Conservation (phyloP, 2,113 vertebrate genomes). For the Gallinago undulata region DNA sequence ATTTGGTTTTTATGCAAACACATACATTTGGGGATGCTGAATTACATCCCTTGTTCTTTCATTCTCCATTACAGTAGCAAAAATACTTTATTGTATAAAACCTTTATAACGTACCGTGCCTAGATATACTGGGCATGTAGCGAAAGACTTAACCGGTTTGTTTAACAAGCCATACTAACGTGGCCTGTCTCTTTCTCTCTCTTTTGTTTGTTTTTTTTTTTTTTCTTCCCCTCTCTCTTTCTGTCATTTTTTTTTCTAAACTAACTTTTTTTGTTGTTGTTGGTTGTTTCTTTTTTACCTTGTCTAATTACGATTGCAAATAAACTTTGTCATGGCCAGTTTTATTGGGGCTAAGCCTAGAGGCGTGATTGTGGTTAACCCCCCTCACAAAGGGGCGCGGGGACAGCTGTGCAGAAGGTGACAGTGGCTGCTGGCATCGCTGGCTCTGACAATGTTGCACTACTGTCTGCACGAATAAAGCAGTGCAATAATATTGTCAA, state of each 20-base stretch:
- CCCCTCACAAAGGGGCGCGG: constrained; percentile 59
- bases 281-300: neutral
- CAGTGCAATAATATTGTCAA: constrained; percentile 99
- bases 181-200: neutral
- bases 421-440: constrained; percentile 82
- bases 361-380: constrained; percentile 49
- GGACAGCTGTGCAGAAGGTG: constrained; percentile 62
- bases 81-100: constrained; percentile 51
- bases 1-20: neutral
- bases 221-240: neutral
- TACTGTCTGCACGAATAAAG: constrained; percentile 92
- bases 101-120: neutral
- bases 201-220: too few species aligned
- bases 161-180: constrained; percentile 40
- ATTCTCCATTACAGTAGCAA: neutral
- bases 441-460: constrained; percentile 95
- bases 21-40: neutral
- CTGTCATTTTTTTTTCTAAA: neutral
- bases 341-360: constrained; percentile 51
- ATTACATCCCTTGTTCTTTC: constrained; percentile 7
- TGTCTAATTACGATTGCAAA: constrained; percentile 46
- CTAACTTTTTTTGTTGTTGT: constrained; percentile 5
- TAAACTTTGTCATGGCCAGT: constrained; percentile 51
- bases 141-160: constrained; percentile 21
- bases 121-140: constrained; percentile 31